phyloP scores from a whole-genome alignment of 2,888 invertebrate genomes.

The Parascotia fuliginaria region DNA sequence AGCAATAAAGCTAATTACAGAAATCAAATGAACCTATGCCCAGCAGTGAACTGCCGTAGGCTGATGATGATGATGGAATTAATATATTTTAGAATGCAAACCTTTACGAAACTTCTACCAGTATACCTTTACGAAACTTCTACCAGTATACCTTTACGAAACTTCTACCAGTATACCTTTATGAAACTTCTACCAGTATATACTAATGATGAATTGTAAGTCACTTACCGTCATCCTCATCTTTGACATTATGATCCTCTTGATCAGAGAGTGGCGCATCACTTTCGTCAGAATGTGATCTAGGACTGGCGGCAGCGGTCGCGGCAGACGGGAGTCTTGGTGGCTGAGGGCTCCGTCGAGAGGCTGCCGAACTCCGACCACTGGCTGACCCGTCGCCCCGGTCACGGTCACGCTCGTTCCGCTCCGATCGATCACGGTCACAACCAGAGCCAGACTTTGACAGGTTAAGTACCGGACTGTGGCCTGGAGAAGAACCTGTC shows the following conservation, averaged over 20 bases:
- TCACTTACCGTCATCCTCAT: slow-evolving; percentile 91
- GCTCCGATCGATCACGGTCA: slow-evolving; percentile 88
- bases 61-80: too few species aligned
- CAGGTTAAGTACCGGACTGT: slow-evolving; percentile 96
- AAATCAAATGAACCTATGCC: too few species aligned
- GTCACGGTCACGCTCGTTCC: slow-evolving; percentile 86
- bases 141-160: too few species aligned
- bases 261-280: slow-evolving; percentile 95
- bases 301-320: slow-evolving; percentile 86
- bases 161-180: too few species aligned
- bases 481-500: slow-evolving; percentile 93
- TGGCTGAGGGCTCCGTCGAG: slow-evolving; percentile 87
- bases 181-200: too few species aligned
- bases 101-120: too few species aligned
- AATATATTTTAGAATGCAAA: too few species aligned
- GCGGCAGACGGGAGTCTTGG: slow-evolving; percentile 82
- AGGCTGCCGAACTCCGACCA: slow-evolving; percentile 85
- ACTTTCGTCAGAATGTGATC: slow-evolving; percentile 92
- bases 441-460: slow-evolving; percentile 94
- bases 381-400: slow-evolving; percentile 79
- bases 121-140: too few species aligned
- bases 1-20: too few species aligned
- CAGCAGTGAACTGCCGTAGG: too few species aligned
- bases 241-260: slow-evolving; percentile 94
- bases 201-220: too few species aligned